A percentile compares a stretch with the other conserved stretches of the same genome.
These are phyloP conservation scores for Drosophila gaucha DNA, from an alignment of 2,888 invertebrate species.

Conservation along the genomic window DNA sequence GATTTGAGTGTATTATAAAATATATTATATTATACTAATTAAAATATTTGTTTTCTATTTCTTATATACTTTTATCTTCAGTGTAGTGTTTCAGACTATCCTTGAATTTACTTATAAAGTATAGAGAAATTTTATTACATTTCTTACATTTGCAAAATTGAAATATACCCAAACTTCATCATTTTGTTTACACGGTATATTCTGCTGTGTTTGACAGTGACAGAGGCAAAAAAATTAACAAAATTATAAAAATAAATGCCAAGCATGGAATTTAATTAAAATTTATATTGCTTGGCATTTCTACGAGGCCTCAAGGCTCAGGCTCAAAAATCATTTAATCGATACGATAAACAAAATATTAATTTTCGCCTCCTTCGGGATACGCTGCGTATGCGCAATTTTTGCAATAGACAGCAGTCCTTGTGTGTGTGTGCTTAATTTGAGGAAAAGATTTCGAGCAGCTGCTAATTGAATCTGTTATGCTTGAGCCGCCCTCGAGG, in stretches of 20 bases:
- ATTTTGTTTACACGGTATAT: background rate
- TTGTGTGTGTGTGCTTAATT: conserved; percentile 16
- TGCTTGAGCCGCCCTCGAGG: conserved; percentile 26
- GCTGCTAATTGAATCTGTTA: conserved; percentile 66
- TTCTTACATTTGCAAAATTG: background rate
- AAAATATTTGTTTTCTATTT: too few relatives aligned
- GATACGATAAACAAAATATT: conserved; percentile 35
- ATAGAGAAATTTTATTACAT: too few relatives aligned
- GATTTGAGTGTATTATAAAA: too few relatives aligned
- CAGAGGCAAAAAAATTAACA: conserved; percentile 16
- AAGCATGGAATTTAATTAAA: conserved; percentile 61
- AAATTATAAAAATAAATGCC: conserved; percentile 28
- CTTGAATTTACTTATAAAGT: too few relatives aligned
- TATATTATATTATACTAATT: too few relatives aligned
- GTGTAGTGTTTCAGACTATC: too few relatives aligned
- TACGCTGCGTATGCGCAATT: conserved; percentile 65
- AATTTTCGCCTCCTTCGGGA: conserved; percentile 6
- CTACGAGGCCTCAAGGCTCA: background rate
- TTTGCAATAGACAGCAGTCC: conserved; percentile 26
- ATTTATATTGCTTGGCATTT: conserved; percentile 18
- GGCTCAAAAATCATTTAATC: conserved; percentile 39
- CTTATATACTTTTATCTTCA: too few relatives aligned
- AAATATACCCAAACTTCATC: background rate
- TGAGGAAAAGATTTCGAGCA: conserved; percentile 22
- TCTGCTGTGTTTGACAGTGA: conserved; percentile 15